These are phyloP conservation scores for Alaudala cheleensis DNA, from an alignment of 2,113 vertebrate genomes.

Conservation along the genomic window DNA sequence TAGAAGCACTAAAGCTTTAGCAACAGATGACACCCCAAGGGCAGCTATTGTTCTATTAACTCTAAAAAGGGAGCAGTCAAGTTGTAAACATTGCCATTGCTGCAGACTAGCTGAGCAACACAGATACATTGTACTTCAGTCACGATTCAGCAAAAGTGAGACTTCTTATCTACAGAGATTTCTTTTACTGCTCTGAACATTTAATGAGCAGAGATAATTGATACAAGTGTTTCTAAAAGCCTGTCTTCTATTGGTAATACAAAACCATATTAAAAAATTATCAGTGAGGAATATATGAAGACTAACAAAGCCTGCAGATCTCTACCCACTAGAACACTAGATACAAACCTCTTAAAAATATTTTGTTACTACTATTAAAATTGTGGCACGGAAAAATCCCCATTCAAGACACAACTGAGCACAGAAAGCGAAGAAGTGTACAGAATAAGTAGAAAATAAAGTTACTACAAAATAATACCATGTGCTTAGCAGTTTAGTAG, in stretches of 20 bases:
- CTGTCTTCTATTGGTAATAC: not conserved
- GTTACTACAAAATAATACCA: not conserved
- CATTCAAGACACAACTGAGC: not conserved
- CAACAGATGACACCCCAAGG: not conserved
- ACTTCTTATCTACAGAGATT: not conserved
- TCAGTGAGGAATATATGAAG: not conserved
- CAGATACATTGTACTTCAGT: not conserved
- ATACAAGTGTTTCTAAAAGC: not conserved
- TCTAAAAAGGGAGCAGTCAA: not conserved
- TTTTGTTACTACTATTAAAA: not conserved
- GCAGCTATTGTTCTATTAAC: slow-evolving; percentile 20
- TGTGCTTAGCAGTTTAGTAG: not conserved
- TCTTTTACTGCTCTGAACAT: not conserved
- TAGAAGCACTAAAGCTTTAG: not conserved
- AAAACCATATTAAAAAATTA: not conserved
- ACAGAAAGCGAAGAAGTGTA: not conserved
- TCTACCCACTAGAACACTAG: not conserved
- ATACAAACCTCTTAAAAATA: not conserved
- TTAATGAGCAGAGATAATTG: not conserved
- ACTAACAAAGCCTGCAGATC: not conserved
- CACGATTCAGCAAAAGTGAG: not conserved
- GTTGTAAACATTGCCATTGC: not conserved
- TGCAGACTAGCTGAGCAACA: not conserved
- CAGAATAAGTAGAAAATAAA: not conserved
- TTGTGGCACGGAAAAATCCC: not conserved